Percentiles rank a stretch among this genome's conserved stretches.
Conservation (phyloP, 2,797 vertebrate species). For the Bovichtus variegatus region DNA sequence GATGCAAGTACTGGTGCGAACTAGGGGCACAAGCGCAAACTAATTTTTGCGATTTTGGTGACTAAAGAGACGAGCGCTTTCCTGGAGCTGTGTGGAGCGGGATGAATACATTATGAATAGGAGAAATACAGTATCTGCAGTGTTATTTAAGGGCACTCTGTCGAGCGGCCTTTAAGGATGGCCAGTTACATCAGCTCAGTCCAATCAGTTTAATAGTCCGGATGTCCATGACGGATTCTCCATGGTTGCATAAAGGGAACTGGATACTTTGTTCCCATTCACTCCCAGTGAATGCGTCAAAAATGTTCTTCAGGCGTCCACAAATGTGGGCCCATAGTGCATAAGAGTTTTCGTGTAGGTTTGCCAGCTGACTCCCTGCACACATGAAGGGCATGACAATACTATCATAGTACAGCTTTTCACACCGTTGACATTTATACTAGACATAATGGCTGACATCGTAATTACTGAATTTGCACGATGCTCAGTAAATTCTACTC, state of each 20-base stretch:
- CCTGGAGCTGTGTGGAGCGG: not conserved
- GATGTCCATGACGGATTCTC: slow-evolving; percentile 15
- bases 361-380: not conserved
- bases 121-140: slow-evolving; percentile 8
- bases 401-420: no score
- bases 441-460: not conserved
- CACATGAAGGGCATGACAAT: slow-evolving; percentile 1
- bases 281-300: not conserved
- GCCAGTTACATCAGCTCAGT: slow-evolving; percentile 32
- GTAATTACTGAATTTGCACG: not conserved
- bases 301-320: not conserved
- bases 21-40: not conserved
- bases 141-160: slow-evolving; percentile 23
- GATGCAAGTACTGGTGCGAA: not conserved
- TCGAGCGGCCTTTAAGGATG: slow-evolving; percentile 28
- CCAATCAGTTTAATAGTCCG: slow-evolving; percentile 41
- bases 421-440: not conserved
- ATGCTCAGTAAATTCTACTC: not conserved
- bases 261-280: slow-evolving; percentile 1
- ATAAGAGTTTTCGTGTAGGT: not conserved
- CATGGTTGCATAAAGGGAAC: slow-evolving; percentile 6
- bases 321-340: not conserved
- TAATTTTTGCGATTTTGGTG: not conserved
- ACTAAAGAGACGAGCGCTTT: not conserved
- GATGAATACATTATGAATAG: slow-evolving; percentile 11